Evolutionary conservation across 2,797 vertebrate species (phyloP).

Genomic region (Apogon hyalosoma): DNA sequence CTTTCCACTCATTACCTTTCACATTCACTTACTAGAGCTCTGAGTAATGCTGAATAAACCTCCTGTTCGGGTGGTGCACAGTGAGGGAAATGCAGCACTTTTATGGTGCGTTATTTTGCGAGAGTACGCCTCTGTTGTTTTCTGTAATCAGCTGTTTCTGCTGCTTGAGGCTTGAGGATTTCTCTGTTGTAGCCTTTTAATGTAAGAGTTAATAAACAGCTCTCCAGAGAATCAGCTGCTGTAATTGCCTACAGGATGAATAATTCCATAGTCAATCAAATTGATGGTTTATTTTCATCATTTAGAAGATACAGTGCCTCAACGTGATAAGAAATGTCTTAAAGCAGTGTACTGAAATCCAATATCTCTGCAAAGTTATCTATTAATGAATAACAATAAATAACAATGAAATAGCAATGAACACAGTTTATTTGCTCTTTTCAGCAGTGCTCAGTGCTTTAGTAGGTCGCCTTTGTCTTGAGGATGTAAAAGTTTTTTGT

Average conservation of each 20-base stretch:
- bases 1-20: constrained; percentile 75
- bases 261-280: constrained; percentile 71
- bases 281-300: constrained; percentile 60
- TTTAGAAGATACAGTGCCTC: constrained; percentile 56
- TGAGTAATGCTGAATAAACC: constrained; percentile 42
- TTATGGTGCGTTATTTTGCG: constrained; percentile 27
- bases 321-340: constrained; percentile 48
- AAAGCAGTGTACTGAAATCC: constrained; percentile 34
- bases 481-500: constrained; percentile 30
- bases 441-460: constrained; percentile 29
- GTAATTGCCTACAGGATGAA: constrained; percentile 68
- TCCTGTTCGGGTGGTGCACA: constrained; percentile 30
- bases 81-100: constrained; percentile 26
- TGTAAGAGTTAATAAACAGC: constrained; percentile 60
- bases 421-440: constrained; percentile 35
- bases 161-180: constrained; percentile 36
- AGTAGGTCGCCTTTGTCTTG: constrained; percentile 17
- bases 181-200: constrained; percentile 54
- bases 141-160: constrained; percentile 45
- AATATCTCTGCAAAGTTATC: constrained; percentile 51
- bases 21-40: constrained; percentile 61
- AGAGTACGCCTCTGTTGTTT: constrained; percentile 29
- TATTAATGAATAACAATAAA: constrained; percentile 61
- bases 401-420: constrained; percentile 55
- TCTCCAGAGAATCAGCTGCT: constrained; percentile 48